Evolutionary conservation across 1,140 invertebrate genomes (phyloP), one percentile per base, ranked within the genome.

Genomic region (Caligus rogercresseyi): DNA sequence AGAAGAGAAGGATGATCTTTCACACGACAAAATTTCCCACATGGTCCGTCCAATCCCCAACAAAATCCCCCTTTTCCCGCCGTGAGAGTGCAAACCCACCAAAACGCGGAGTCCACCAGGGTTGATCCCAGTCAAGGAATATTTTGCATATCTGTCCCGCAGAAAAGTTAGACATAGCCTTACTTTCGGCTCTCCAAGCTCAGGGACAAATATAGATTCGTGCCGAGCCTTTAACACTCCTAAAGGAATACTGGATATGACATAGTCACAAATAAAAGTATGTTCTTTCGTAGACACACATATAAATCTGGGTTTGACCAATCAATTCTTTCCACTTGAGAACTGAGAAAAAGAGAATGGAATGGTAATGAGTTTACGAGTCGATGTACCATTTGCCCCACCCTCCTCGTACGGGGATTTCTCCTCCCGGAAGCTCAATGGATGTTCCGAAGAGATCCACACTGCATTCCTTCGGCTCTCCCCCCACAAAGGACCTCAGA

Each of bases 341-440:
- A 43, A 43, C n/a, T n/a, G 7, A 43, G n/a, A n/a, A 43, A 43
- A 43, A 43, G 7, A 11, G n/a, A 7, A 43, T 43, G 7, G 7
- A 11, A 11, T 43, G 31, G 31, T 11, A 43, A n/a, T 11, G n/a
- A 43, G 31, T 7, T 11, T 11, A 43, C 31, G 7, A 43, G 31
- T 11, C 31, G 7, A 7, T 43, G 31, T n/a, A 43, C 31, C 7
- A 43, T 43, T 43, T 43, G 31, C n/a, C 31, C 31, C 7, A 43
- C n/a, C 31, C 31, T 43, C 31, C 31, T 43, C n/a, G 7, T 43
- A 57, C 16, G 11, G 23, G 18, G 7, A 57, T 23, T 13, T 57
- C 55, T 11, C 23, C 55, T 7, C 55, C 55, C 14, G 55, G 55
- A 7, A 57, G 20, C 20, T 61, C 59, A n/a, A 16, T n/a, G 16